Evolutionary conservation across 2,113 vertebrate genomes (phyloP).

Genomic region (Cololabis saira): DNA sequence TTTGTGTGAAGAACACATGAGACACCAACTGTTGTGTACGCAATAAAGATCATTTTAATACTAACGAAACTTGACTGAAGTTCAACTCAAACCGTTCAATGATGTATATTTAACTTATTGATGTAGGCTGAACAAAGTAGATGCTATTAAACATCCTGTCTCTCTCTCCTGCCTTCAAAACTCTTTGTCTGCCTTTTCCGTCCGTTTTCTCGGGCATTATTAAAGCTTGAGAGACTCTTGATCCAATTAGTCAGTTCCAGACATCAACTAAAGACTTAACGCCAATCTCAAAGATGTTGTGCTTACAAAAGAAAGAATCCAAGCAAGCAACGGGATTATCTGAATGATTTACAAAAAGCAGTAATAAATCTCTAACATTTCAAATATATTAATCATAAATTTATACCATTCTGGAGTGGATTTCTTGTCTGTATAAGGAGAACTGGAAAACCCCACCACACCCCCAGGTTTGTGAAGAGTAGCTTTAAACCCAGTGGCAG

Average conservation of each 20-base stretch:
- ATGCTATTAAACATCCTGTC: slow-evolving; percentile 22
- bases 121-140: neutral
- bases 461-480: no score
- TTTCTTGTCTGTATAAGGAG: no score
- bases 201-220: slow-evolving; percentile 53
- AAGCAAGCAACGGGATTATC: slow-evolving; percentile 2
- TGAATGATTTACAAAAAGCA: neutral
- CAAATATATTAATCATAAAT: neutral
- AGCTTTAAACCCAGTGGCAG: no score
- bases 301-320: neutral
- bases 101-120: no score
- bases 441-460: no score
- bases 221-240: slow-evolving; percentile 47
- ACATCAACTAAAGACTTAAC: slow-evolving; percentile 24
- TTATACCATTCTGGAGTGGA: neutral
- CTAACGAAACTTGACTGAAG: no score
- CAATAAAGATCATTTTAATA: no score
- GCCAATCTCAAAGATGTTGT: slow-evolving; percentile 18
- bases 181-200: slow-evolving; percentile 31
- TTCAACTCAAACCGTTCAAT: no score
- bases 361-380: neutral
- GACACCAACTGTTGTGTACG: no score
- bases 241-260: slow-evolving; percentile 70
- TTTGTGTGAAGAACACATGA: no score
- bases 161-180: slow-evolving; percentile 15